Conservation (phyloP, 2,113 vertebrate genomes). For the Hippolais icterina region DNA sequence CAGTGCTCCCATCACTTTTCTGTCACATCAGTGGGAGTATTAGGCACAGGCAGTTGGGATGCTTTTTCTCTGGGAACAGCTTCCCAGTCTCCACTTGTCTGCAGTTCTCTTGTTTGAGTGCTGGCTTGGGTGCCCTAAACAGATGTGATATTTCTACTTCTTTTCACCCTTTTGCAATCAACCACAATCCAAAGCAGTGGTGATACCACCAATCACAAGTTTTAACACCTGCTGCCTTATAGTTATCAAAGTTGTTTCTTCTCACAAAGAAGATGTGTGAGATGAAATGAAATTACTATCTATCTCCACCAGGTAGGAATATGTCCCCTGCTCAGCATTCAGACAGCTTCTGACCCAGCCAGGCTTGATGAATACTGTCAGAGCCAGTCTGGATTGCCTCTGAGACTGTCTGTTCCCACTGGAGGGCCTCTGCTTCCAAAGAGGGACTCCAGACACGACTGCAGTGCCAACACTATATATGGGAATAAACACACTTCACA, state of each 20-base stretch:
- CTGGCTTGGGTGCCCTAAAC: not conserved
- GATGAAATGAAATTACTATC: not conserved
- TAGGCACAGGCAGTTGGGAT: not conserved
- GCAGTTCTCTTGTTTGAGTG: not conserved
- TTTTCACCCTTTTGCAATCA: not conserved
- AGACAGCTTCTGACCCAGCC: not conserved
- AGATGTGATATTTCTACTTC: not conserved
- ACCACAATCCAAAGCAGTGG: not conserved
- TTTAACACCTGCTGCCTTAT: not conserved
- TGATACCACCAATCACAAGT: not conserved
- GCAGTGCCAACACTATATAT: not conserved
- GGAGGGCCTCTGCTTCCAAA: not conserved
- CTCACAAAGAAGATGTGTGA: not conserved
- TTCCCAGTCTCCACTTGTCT: not conserved
- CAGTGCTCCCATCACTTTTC: not conserved
- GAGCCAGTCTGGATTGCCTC: not conserved
- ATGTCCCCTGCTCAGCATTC: accelerated
- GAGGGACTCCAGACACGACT: not conserved
- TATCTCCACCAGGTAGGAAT: not conserved
- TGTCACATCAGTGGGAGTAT: not conserved
- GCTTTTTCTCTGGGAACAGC: not conserved
- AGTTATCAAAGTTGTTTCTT: not conserved
- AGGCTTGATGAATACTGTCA: not conserved
- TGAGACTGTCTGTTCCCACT: not conserved
- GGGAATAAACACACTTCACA: not conserved